A percentile compares a stretch with the other conserved stretches of the same genome.
Evolutionary conservation across 1,140 invertebrate species (phyloP).

Genomic region (Solenopsis invicta): DNA sequence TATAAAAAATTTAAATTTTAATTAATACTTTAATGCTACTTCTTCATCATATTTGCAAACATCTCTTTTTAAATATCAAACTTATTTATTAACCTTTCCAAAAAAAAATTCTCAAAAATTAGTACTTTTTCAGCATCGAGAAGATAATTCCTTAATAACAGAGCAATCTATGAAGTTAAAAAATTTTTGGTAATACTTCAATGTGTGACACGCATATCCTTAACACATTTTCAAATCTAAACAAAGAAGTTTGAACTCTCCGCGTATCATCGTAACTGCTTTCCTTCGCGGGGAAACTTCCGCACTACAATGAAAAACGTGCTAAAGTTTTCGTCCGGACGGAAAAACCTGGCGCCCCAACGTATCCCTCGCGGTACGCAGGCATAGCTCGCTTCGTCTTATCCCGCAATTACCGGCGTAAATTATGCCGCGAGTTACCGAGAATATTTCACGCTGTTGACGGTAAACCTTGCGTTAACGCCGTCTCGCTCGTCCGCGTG

Average conservation of each 20-base stretch:
- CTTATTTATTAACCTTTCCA: too few relatives aligned
- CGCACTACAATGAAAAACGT: conserved; percentile 7
- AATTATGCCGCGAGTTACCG: conserved; percentile 76
- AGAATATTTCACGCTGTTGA: conserved; percentile 78
- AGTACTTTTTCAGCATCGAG: too few relatives aligned
- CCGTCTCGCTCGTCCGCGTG: conserved; percentile 75
- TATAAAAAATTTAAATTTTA: too few relatives aligned
- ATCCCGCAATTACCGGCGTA: conserved; percentile 73
- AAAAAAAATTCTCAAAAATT: too few relatives aligned
- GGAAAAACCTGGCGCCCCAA: conserved; percentile 39
- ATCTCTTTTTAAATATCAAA: too few relatives aligned
- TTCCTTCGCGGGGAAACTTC: conserved; percentile 7
- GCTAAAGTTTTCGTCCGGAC: conserved; percentile 25
- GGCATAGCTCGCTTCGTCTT: conserved; percentile 56
- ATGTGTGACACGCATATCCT: not conserved
- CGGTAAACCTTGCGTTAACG: conserved; percentile 79
- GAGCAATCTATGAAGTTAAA: too few relatives aligned
- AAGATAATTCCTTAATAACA: too few relatives aligned
- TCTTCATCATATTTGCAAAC: too few relatives aligned
- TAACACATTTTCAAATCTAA: conserved; percentile 1
- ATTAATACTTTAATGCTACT: too few relatives aligned
- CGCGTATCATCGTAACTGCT: not conserved
- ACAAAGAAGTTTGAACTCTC: conserved; percentile 6
- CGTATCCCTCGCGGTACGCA: not conserved
- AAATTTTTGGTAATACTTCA: too few relatives aligned